Conservation (phyloP, 2,888 invertebrate species). For the Brachycybe producta region DNA sequence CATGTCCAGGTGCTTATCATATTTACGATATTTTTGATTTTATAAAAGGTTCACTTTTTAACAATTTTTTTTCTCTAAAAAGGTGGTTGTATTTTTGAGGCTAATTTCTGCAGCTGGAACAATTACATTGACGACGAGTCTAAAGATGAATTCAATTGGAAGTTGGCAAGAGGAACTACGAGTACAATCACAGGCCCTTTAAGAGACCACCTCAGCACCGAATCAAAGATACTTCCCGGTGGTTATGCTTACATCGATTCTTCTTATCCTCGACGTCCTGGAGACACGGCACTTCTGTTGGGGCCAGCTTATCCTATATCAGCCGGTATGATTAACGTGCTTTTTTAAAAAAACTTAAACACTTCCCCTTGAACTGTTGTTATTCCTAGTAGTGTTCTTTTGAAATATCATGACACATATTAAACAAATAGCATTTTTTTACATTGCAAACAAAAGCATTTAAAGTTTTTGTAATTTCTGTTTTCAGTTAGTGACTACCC, state of each 20-base stretch:
- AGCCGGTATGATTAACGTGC: too few species aligned
- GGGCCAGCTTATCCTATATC: constrained; percentile 25
- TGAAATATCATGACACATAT: too few species aligned
- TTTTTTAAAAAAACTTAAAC: neutral
- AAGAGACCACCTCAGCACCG: constrained; percentile 26
- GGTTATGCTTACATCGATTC: constrained; percentile 31
- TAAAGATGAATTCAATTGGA: constrained; percentile 31
- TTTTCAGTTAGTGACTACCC: constrained; percentile 7
- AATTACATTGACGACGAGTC: constrained; percentile 20
- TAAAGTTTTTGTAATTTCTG: neutral
- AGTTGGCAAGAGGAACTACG: constrained; percentile 26
- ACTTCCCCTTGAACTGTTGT: neutral
- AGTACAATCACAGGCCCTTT: constrained; percentile 28
- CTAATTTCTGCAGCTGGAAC: constrained; percentile 27
- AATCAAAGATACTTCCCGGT: constrained; percentile 23
- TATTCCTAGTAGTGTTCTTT: too few species aligned
- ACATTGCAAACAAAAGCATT: neutral
- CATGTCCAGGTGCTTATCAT: constrained; percentile 18
- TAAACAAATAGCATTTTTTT: neutral
- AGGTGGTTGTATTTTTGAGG: constrained; percentile 28
- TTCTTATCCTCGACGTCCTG: constrained; percentile 25
- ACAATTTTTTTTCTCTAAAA: too few species aligned
- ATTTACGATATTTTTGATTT: neutral
- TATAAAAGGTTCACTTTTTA: neutral
- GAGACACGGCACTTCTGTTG: constrained; percentile 28